Evolutionary conservation across 2,113 vertebrate species (phyloP).

Genomic region (Turdus rufiventris): DNA sequence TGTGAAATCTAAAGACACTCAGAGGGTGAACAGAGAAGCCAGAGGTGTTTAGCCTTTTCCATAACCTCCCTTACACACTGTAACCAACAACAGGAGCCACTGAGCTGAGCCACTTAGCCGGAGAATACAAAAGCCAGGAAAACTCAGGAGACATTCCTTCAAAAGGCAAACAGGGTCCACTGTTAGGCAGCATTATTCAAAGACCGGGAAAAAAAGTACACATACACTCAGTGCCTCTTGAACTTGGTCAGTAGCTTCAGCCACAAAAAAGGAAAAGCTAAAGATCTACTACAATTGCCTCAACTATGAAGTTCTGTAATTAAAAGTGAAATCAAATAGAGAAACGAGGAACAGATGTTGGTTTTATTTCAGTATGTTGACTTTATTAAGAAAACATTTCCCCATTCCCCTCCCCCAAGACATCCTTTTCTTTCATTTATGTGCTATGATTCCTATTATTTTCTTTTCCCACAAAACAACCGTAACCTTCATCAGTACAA

Average conservation of each 20-base stretch:
- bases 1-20: neutral
- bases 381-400: conserved; percentile 59
- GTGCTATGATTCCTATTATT: conserved; percentile 30
- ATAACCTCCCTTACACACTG: neutral
- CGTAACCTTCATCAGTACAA: neutral
- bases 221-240: neutral
- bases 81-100: neutral
- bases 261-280: neutral
- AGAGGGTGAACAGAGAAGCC: neutral
- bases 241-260: conserved; percentile 2
- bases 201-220: neutral
- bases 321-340: conserved; percentile 55
- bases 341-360: conserved; percentile 39
- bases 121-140: neutral
- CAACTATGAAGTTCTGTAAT: conserved; percentile 45
- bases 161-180: neutral
- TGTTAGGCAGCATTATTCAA: neutral
- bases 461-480: conserved; percentile 28
- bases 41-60: neutral
- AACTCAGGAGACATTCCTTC: neutral
- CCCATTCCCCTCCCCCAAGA: conserved; percentile 4
- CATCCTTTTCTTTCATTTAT: conserved; percentile 23
- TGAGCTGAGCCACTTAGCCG: neutral
- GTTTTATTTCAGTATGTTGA: conserved; percentile 53
- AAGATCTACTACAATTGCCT: neutral